phyloP scores from a whole-genome alignment of 2,888 invertebrate genomes.

The Eristalis arbustorum region DNA sequence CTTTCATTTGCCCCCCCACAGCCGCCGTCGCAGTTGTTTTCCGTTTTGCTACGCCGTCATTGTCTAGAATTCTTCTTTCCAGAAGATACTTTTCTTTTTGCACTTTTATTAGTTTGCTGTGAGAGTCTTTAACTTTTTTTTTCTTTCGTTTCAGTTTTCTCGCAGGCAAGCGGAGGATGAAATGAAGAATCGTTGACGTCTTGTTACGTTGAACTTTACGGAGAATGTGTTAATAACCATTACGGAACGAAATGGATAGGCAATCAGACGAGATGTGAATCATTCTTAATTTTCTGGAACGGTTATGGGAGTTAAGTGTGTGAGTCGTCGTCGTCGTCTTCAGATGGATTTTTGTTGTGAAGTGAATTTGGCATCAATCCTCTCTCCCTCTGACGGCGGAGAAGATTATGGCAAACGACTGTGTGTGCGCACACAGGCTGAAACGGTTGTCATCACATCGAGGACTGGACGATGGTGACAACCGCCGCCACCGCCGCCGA shows the following conservation, averaged over 20 bases:
- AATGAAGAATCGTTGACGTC: constrained; percentile 31
- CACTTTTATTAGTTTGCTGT: constrained; percentile 23
- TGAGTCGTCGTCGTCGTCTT: background rate
- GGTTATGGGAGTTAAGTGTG: constrained; percentile 20
- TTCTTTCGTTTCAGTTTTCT: background rate
- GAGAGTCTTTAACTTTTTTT: background rate
- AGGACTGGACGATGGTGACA: background rate
- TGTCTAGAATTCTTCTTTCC: constrained; percentile 40
- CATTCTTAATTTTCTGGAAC: constrained; percentile 41
- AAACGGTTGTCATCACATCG: background rate
- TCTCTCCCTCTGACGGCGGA: background rate
- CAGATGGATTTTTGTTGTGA: background rate
- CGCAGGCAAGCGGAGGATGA: background rate
- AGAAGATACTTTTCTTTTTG: constrained; percentile 26
- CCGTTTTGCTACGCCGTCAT: constrained; percentile 12
- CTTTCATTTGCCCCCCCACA: background rate
- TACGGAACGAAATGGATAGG: constrained; percentile 39
- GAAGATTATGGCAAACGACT: background rate
- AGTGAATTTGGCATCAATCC: background rate
- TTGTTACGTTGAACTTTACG: constrained; percentile 56
- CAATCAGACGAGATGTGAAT: constrained; percentile 35
- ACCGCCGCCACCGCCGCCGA: background rate
- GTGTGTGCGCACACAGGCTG: background rate
- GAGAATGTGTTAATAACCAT: constrained; percentile 55
- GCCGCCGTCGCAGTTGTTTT: background rate